phyloP scores from a whole-genome alignment of 2,888 invertebrate species.

The Argyresthia albistria region DNA sequence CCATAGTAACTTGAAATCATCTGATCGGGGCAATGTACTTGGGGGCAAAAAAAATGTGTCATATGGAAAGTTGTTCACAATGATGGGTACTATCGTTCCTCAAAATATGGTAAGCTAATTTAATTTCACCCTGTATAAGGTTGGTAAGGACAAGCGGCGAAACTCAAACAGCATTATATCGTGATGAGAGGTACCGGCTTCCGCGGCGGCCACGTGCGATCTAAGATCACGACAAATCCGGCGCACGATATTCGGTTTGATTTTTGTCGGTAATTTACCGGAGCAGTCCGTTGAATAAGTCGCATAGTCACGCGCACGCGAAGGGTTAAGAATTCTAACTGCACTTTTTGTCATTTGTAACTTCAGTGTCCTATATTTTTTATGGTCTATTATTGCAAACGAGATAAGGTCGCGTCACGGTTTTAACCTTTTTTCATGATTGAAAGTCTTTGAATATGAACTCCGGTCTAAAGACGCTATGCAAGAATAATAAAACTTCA shows the following conservation, averaged over 20 bases:
- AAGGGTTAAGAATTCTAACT: constrained; percentile 1
- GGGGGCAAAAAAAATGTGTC: too few species aligned
- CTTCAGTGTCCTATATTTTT: too few species aligned
- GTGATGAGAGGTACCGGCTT: constrained; percentile 6
- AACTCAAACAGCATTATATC: background rate
- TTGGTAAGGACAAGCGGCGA: background rate
- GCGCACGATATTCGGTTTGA: constrained; percentile 19
- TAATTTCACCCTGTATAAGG: too few species aligned
- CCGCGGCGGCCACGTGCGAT: constrained; percentile 19
- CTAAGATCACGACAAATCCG: constrained; percentile 19
- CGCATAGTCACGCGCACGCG: constrained; percentile 11
- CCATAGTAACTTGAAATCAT: too few species aligned
- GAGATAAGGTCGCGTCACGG: too few species aligned
- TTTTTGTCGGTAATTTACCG: constrained; percentile 18
- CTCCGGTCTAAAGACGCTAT: background rate
- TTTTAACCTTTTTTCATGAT: too few species aligned
- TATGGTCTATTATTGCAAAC: too few species aligned
- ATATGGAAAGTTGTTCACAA: too few species aligned
- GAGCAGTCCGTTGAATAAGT: constrained; percentile 9
- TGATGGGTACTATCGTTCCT: too few species aligned
- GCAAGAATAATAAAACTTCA: background rate
- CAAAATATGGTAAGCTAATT: too few species aligned
- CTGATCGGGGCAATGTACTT: too few species aligned
- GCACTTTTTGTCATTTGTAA: background rate
- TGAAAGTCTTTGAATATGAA: background rate